A percentile compares a stretch with the other conserved stretches of the same genome.
Conservation (phyloP, 2,113 vertebrate genomes). For the Passer montanus region DNA sequence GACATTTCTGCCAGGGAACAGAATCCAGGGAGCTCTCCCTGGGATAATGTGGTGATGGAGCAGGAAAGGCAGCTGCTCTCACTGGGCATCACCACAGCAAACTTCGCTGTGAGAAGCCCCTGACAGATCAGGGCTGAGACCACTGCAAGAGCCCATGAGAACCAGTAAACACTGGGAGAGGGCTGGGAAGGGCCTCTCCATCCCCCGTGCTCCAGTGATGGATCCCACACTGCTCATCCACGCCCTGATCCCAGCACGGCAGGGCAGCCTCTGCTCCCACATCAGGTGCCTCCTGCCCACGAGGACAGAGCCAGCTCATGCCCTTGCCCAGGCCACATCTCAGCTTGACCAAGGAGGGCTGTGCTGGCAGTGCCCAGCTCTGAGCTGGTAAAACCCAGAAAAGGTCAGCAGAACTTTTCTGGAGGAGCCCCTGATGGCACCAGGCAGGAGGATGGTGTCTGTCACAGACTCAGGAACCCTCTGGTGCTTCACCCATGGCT, state of each 20-base stretch:
- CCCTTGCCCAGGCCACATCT: neutral
- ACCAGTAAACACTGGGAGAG: neutral
- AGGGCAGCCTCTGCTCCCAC: neutral
- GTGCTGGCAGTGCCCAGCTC: neutral
- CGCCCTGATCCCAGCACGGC: fast-evolving
- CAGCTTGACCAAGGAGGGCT: neutral
- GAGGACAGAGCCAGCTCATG: neutral
- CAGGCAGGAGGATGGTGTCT: neutral
- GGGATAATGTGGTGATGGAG: fast-evolving
- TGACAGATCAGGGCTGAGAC: neutral
- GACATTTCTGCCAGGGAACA: neutral
- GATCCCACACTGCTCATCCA: fast-evolving
- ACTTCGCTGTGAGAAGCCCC: neutral
- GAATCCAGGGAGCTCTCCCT: neutral
- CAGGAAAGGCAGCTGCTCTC: fast-evolving
- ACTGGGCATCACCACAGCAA: neutral
- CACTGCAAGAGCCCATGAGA: fast-evolving
- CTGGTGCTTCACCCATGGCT: neutral
- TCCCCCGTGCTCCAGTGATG: neutral
- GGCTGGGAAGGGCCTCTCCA: neutral
- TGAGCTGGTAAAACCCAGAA: neutral
- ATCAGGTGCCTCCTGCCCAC: neutral
- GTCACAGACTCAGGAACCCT: neutral
- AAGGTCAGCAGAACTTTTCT: neutral
- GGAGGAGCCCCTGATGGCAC: neutral